Conservation (phyloP, 2,113 vertebrate genomes). For the Cynoglossus semilaevis region DNA sequence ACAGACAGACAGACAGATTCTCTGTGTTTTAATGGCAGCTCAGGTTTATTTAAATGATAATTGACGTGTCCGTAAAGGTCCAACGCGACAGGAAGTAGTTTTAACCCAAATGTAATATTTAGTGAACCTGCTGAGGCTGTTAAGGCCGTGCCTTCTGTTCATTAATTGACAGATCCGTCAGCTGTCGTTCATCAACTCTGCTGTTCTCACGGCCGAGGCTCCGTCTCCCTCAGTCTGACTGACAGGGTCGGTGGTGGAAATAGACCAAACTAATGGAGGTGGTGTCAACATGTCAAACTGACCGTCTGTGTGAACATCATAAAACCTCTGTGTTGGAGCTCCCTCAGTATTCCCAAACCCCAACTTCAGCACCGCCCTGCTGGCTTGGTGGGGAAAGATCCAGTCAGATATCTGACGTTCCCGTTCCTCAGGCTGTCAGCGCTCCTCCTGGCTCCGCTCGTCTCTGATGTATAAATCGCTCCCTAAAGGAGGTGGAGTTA, state of each 20-base stretch:
- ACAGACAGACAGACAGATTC: too few species aligned
- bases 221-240: slow-evolving; percentile 40
- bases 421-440: slow-evolving; percentile 65
- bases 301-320: slow-evolving; percentile 58
- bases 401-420: slow-evolving; percentile 64
- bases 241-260: slow-evolving; percentile 46
- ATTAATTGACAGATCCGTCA: slow-evolving; percentile 30
- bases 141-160: slow-evolving; percentile 1
- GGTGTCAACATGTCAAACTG: slow-evolving; percentile 70
- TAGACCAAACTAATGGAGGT: slow-evolving; percentile 51
- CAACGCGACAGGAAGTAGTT: too few species aligned
- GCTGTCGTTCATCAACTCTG: slow-evolving; percentile 19
- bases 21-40: too few species aligned
- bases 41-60: too few species aligned
- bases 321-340: slow-evolving; percentile 64
- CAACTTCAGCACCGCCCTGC: slow-evolving; percentile 48
- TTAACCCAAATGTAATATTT: not conserved
- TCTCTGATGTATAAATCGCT: slow-evolving; percentile 61
- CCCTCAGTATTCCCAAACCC: slow-evolving; percentile 55
- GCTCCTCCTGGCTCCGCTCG: slow-evolving; percentile 46
- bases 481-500: slow-evolving; percentile 67
- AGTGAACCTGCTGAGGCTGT: slow-evolving; percentile 13
- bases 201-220: slow-evolving; percentile 11
- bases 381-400: slow-evolving; percentile 42
- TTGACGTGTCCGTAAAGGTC: too few species aligned